Evolutionary conservation across 2,113 vertebrate species (phyloP).

Genomic region (Podarcis cretensis): DNA sequence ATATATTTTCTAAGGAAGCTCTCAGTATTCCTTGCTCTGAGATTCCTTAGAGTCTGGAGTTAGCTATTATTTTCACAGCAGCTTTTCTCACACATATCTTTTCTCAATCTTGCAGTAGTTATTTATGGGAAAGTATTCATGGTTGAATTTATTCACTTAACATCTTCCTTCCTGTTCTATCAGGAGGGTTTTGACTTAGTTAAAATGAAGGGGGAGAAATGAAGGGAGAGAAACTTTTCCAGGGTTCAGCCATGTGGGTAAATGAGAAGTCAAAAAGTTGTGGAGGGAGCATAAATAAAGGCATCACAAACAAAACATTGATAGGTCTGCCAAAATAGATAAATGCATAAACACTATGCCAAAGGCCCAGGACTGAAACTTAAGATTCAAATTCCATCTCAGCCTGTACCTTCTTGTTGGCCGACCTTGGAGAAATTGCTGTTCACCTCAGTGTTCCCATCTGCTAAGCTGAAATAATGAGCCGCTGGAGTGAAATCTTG

Average conservation of each 20-base stretch:
- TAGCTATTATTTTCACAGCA: not conserved
- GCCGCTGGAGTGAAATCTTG: not conserved
- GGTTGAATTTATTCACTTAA: not conserved
- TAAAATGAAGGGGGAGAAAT: no score
- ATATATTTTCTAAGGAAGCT: no score
- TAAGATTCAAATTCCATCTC: not conserved
- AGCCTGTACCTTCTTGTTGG: not conserved
- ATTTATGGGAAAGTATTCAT: conserved; percentile 5
- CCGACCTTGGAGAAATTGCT: not conserved
- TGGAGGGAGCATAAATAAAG: not conserved
- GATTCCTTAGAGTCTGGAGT: not conserved
- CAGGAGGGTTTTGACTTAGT: not conserved
- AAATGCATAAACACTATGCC: not conserved
- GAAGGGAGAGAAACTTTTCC: not conserved
- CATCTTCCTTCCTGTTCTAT: not conserved
- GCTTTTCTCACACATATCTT: not conserved
- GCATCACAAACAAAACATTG: not conserved
- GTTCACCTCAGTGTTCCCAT: not conserved
- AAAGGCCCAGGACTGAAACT: not conserved
- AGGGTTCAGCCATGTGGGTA: not conserved
- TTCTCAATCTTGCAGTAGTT: not conserved
- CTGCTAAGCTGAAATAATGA: not conserved
- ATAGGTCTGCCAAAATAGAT: not conserved
- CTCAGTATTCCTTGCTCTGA: not conserved
- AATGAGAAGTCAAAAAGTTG: not conserved